Evolutionary conservation across 64 coral and sea anemone species (phyloP).

Genomic region (Pocillopora damicornis): DNA sequence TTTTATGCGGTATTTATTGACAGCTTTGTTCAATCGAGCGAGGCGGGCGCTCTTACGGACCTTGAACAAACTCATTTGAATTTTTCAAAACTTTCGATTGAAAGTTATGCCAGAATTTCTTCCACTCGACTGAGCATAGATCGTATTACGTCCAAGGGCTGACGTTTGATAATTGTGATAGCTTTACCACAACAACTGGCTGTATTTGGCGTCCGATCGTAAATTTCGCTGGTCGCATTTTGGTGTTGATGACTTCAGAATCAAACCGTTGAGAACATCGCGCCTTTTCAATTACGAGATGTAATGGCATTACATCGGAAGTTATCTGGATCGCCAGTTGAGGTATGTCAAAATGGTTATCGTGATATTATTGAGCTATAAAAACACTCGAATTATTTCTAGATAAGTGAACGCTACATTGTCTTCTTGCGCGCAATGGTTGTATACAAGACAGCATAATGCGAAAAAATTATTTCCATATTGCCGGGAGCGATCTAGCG

Average conservation of each 20-base stretch:
- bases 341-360: neutral
- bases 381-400: neutral
- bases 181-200: neutral
- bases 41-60: neutral
- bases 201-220: neutral
- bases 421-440: too few species aligned
- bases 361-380: neutral
- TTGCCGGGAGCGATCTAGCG: too few species aligned
- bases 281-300: slow-evolving; percentile 2
- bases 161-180: neutral
- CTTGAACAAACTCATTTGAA: neutral
- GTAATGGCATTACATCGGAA: slow-evolving; percentile 33
- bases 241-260: neutral
- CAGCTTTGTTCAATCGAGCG: slow-evolving; percentile 8
- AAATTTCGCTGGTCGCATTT: neutral
- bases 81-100: neutral
- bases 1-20: neutral
- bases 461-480: too few species aligned
- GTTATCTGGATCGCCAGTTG: slow-evolving; percentile 31
- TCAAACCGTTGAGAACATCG: slow-evolving; percentile 1
- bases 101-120: slow-evolving; percentile 1
- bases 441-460: too few species aligned
- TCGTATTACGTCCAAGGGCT: neutral
- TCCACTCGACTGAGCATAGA: neutral
- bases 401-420: neutral